A percentile compares a stretch with the other conserved stretches of the same genome.
Evolutionary conservation across 2,888 invertebrate species (phyloP).

Genomic region (Drosophila aldrichi): DNA sequence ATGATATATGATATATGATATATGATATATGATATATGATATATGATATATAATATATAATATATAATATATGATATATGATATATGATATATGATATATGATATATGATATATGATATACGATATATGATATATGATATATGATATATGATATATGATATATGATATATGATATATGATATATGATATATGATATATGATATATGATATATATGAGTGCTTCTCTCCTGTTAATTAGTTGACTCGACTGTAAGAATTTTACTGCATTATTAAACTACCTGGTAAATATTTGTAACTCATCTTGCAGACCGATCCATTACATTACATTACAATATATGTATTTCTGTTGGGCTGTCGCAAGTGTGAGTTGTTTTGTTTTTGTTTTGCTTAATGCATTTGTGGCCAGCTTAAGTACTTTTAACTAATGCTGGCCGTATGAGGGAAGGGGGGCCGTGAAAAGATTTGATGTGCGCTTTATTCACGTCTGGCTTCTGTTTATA

Average conservation of each 20-base stretch:
- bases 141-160: background rate
- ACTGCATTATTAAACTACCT: background rate
- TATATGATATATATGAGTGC: background rate
- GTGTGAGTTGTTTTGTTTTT: background rate
- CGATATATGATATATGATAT: background rate
- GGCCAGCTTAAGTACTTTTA: conserved; percentile 12
- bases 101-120: background rate
- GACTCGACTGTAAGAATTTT: background rate
- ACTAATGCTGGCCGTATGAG: background rate
- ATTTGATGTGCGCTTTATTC: conserved; percentile 54
- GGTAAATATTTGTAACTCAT: background rate
- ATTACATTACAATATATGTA: background rate
- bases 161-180: background rate
- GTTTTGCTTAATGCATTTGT: conserved; percentile 9
- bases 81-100: background rate
- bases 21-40: background rate
- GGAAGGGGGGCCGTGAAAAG: conserved; percentile 16
- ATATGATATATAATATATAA: background rate
- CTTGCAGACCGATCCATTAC: background rate
- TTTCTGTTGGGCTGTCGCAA: background rate
- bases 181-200: background rate
- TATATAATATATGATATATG: background rate
- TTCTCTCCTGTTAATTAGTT: too few species aligned
- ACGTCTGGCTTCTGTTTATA: conserved; percentile 46
- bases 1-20: background rate